Base-by-base conservation (phyloP, 2,888 invertebrate genomes). In the Meghimatium bilineatum region DNA sequence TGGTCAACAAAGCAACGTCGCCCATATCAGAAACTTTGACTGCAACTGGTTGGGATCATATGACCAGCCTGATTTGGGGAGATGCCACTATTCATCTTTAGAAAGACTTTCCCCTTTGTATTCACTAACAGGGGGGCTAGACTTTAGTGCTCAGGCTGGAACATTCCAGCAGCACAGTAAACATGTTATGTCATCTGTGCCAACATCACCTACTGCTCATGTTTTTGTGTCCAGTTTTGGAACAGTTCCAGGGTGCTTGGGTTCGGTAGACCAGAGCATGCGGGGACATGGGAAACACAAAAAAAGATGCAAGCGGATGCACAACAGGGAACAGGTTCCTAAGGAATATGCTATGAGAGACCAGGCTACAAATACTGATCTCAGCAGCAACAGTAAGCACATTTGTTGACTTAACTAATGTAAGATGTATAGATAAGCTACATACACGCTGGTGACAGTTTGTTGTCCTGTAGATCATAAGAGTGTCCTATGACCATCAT, bases 281-380 rank as follows among this genome's bases (percentile, higher is more conserved):
- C 69, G 12, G 26, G 82, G 74, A 17, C 44, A 34, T 29, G 75
- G 66, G 34, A 76, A 77, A 29, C 82, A 82, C 60, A 76, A 77
- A 23, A 20, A 60, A 12, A 49, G 77, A 32, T 52, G 77, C 71
- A 82, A 77, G 34, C 77, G 82, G 12, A 60, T 69, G 23, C 76
- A 77, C 26, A 66, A 71, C 8, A 52, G 71, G 26, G 82, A 82
- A 1, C 82, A 76, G 0, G 32, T 20, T 0, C 56, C 36, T 26
- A 38, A 44, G 17, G 82, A 71, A 14, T 56, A 60, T 32, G 77
- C 44, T 10, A 36, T 82, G 56, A 67, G 56, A 69, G 82, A 82
- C 32, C 77, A 82, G 60, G 82, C 82, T 17, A 82, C 82, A 3
- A 82, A 82, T 32, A 82, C 82, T 3, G 82, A 82, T 66, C 77